These are phyloP conservation scores for Pachymerium ferrugineum DNA, from an alignment of 2,888 invertebrate species.

Conservation along the genomic window DNA sequence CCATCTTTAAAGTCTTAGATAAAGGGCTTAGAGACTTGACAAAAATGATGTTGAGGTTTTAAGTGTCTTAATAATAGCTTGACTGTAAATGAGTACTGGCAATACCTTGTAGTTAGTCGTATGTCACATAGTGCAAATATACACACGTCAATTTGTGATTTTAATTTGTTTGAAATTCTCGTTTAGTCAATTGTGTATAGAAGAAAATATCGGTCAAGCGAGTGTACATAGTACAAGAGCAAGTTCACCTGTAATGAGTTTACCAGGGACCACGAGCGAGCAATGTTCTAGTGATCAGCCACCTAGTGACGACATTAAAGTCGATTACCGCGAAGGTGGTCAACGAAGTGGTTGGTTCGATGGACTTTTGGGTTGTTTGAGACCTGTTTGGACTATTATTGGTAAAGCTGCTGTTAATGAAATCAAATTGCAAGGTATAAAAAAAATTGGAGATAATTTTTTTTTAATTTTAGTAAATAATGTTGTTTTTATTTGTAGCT, in stretches of 20 bases:
- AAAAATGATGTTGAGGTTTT: too few species aligned
- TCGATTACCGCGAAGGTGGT: constrained; percentile 41
- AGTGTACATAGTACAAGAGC: constrained; percentile 41
- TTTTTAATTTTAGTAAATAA: not conserved
- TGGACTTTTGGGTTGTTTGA: constrained; percentile 79
- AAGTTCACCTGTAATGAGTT: constrained; percentile 41
- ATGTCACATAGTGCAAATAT: too few species aligned
- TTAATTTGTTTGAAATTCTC: too few species aligned
- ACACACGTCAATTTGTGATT: too few species aligned
- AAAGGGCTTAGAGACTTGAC: too few species aligned
- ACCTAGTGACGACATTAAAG: constrained; percentile 41
- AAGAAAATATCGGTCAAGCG: constrained; percentile 44
- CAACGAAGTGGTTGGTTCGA: constrained; percentile 62
- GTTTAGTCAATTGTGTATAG: constrained; percentile 46
- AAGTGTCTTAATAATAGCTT: too few species aligned
- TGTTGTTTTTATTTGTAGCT: constrained; percentile 41
- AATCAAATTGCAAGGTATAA: constrained; percentile 45
- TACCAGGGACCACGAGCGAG: not conserved
- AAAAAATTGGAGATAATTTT: not conserved
- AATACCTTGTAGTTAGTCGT: too few species aligned
- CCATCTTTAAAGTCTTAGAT: too few species aligned
- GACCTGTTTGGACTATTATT: constrained; percentile 80
- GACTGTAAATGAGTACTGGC: too few species aligned
- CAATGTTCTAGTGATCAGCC: not conserved
- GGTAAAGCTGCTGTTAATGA: constrained; percentile 58